Base-by-base conservation (phyloP, 64 coral and sea anemone genomes). In the Montipora efflorescens region DNA sequence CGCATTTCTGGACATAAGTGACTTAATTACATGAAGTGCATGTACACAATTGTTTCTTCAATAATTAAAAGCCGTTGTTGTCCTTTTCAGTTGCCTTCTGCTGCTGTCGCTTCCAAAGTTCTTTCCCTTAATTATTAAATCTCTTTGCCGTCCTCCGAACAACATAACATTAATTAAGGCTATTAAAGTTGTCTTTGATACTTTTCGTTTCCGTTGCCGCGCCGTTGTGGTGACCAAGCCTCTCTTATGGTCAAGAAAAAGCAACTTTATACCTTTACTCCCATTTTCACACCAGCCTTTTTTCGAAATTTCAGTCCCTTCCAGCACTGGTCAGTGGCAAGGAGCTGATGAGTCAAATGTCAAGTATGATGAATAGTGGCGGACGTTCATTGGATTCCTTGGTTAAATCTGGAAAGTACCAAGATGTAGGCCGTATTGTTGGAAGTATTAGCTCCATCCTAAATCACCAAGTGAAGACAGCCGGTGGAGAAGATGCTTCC, bases 391-490 rank as follows among this genome's bases (percentile, higher is more conserved):
- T 95, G 16, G 76, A 78, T 12, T 23, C 70, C 8, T 77, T 91
- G 3, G 13, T 74, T 19, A 95, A 87, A 79, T 91, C 83, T 51
- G 94, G 90, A 76, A 91, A 91, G 28, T 59, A 52, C 12, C 94
- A 95, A 46, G 77, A 84, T 45, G 43, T 95, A 3, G 20, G 75
- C 8, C 61, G 74, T 1, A 81, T 85, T 48, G 79, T 88, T 76
- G 76, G 64, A 15, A 95, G 80, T 15, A 82, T 95, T 9, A 88
- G 89, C 59, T 95, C 94, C 28, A 25, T 95, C 71, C 76, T 95
- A 18, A 95, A 95, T 79, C 64, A 84, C 2, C 89, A 91, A 74
- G 68, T 68, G 10, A 80, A 88, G 5, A 3, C 5, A 23, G 15
- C 12, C 9, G 55, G 59, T 45, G 82, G 66, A 86, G 6, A 72